Conservation (phyloP, 1,140 invertebrate species). For the Reticulitermes speratus region DNA sequence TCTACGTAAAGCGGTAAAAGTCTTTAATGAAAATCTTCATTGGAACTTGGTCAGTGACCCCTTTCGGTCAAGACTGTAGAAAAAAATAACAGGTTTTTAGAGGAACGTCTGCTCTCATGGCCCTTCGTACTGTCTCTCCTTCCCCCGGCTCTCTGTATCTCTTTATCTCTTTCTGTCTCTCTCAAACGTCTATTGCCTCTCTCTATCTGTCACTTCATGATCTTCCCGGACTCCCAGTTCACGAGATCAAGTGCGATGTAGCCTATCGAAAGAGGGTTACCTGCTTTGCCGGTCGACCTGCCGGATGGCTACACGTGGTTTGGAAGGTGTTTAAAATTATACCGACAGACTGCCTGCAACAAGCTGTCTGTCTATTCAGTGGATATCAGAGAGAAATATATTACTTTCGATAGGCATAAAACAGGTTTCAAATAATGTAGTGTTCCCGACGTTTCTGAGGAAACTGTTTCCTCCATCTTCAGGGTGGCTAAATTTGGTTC, state of each 20-base stretch:
- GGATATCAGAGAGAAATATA: too few relatives aligned
- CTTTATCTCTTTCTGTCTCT: not conserved
- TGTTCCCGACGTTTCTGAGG: too few relatives aligned
- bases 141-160: not conserved
- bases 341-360: too few relatives aligned
- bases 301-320: too few relatives aligned
- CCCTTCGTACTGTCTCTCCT: not conserved
- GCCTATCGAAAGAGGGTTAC: constrained; percentile 3
- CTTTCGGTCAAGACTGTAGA: not conserved
- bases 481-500: too few relatives aligned
- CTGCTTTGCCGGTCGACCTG: not conserved
- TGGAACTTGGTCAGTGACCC: not conserved
- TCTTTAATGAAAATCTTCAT: not conserved
- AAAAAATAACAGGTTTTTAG: not conserved
- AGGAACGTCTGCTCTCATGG: not conserved
- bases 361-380: too few relatives aligned
- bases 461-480: too few relatives aligned
- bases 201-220: not conserved
- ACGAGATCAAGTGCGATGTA: not conserved
- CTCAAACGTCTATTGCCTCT: not conserved
- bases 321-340: too few relatives aligned
- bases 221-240: not conserved
- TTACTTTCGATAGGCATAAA: too few relatives aligned
- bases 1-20: not conserved
- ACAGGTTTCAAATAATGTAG: too few relatives aligned